Percentiles rank a stretch among this genome's conserved stretches.
Conservation (phyloP, 1,140 invertebrate genomes). For the Drosophila jambulina region DNA sequence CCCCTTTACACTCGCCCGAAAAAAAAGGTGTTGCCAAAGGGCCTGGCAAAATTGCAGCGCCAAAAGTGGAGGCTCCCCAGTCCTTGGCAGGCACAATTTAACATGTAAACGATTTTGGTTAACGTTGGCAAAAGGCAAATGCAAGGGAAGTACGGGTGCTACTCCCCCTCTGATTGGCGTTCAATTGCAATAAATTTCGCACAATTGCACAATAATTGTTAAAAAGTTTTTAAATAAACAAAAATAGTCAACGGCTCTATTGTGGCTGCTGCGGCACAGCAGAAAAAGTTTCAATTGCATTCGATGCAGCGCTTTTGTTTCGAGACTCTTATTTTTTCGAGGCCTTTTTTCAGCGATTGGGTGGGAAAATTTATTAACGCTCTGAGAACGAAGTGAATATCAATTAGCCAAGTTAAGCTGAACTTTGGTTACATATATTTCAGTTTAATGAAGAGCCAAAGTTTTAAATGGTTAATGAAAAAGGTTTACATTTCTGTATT, state of each 20-base stretch:
- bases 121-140: slow-evolving; percentile 44
- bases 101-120: slow-evolving; percentile 83
- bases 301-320: slow-evolving; percentile 32
- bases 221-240: slow-evolving; percentile 80
- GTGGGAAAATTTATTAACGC: slow-evolving; percentile 22
- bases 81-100: slow-evolving; percentile 70
- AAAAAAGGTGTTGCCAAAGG: slow-evolving; percentile 82
- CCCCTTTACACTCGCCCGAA: slow-evolving; percentile 6
- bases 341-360: slow-evolving; percentile 1
- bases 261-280: slow-evolving; percentile 27
- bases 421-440: slow-evolving; percentile 42
- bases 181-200: slow-evolving; percentile 84
- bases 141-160: background rate
- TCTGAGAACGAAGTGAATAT: slow-evolving; percentile 49
- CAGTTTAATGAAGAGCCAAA: slow-evolving; percentile 32
- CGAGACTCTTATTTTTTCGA: slow-evolving; percentile 10
- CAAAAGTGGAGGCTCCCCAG: slow-evolving; percentile 28
- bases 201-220: slow-evolving; percentile 84
- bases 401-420: slow-evolving; percentile 64
- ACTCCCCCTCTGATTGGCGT: slow-evolving; percentile 72
- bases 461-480: slow-evolving; percentile 1
- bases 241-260: slow-evolving; percentile 63
- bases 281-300: slow-evolving; percentile 62
- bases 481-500: background rate
- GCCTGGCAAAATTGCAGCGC: slow-evolving; percentile 76